Base-by-base conservation (phyloP, 2,888 invertebrate genomes). In the Limnephilus lunatus region DNA sequence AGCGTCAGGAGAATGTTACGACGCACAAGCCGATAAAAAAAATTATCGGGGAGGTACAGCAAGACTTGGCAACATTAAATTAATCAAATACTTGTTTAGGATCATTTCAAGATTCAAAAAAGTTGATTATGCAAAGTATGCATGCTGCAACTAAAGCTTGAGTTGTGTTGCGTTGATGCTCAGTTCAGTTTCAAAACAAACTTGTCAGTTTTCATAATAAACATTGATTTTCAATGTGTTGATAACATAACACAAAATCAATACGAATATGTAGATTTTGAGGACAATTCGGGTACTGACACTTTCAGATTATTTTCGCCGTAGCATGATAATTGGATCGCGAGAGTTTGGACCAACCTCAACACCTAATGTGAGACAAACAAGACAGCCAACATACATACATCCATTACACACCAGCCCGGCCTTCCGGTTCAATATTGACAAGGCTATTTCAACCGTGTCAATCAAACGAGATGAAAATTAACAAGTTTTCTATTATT, bases 341-440 rank as follows among this genome's bases (percentile, higher is more conserved):
- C 83, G 53, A 35, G 83, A 83, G 32, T 35, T 35, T 83, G 35
- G 14, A 32, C 82, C 82, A 32, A 82, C 19, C 82, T 82, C 82
- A 32, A 83, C 31, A 83, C 53, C 35, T 4, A 83, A 35, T 35
- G 35, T 19, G 83, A 83, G 35, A 83, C 25, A 32, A 83, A 81
- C 31, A 81, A 12, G 81, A 30, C 14, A n/a, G 32, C 83, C 35
- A 83, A 31, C 83, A 4, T 19, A 31, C 83, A 4, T 19, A 7
- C 30, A 31, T 35, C 14, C 30, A 31, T 35, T 83, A 68, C 19
- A 3, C 25, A 68, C 19, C 19, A 19, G 7, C 19, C 19, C 53
- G 32, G 83, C 32, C 83, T 83, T 83, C 83, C 35, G 83, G 83
- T 83, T 83, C 32, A 32, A 83, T 83, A 83, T 83, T 83, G 30